These are phyloP conservation scores for Propithecus deckenii DNA, from an alignment of 2,797 vertebrate species.

Conservation along the genomic window DNA sequence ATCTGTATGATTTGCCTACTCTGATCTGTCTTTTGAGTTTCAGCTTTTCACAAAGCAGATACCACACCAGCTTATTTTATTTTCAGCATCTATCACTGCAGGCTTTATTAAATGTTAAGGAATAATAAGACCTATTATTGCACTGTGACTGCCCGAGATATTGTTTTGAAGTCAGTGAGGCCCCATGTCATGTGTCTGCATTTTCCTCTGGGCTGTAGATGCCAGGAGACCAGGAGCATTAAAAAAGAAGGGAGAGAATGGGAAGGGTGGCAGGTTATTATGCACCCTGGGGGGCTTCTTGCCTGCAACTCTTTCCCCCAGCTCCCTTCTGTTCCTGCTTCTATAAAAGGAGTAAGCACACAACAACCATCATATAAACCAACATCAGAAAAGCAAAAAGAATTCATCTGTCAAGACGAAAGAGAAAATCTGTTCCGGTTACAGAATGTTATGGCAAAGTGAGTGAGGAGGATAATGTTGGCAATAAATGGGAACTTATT, in stretches of 20 bases:
- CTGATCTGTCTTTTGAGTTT: background rate
- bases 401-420: background rate
- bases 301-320: background rate
- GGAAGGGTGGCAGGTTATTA: background rate
- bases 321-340: background rate
- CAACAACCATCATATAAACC: background rate
- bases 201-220: background rate
- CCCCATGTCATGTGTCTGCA: background rate
- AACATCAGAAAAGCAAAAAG: background rate
- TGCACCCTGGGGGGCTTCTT: background rate
- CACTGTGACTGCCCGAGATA: background rate
- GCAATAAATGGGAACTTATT: background rate
- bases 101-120: background rate
- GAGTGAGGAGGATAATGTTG: background rate
- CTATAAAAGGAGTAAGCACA: background rate
- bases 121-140: background rate
- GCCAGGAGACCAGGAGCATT: background rate
- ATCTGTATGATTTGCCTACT: background rate
- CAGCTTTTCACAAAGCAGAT: background rate
- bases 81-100: background rate
- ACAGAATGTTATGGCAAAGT: fast-evolving
- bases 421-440: background rate
- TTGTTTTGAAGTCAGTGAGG: background rate
- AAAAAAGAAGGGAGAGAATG: background rate
- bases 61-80: background rate